Conservation (phyloP, 2,888 invertebrate species). For the Yponomeuta evonymella region DNA sequence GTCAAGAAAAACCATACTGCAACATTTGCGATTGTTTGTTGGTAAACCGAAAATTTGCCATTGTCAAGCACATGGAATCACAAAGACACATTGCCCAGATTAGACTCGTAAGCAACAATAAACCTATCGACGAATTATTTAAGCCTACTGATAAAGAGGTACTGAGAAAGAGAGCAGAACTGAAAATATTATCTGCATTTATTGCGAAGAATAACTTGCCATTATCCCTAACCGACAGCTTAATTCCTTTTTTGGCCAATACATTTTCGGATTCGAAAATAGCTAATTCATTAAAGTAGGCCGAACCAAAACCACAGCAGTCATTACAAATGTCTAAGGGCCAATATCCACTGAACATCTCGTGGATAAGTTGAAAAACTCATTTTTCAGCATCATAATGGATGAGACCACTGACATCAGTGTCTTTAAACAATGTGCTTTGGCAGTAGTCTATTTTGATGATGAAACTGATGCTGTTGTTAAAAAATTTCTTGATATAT, state of each 20-base stretch:
- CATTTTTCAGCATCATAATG: neutral
- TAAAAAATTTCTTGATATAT: too few species aligned
- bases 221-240: neutral
- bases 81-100: neutral
- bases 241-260: slow-evolving; percentile 5
- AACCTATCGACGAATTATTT: neutral
- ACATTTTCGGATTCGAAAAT: slow-evolving; percentile 4
- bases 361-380: neutral
- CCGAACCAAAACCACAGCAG: neutral
- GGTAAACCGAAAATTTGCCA: neutral
- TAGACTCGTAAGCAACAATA: neutral
- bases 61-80: neutral
- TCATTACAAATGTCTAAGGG: neutral
- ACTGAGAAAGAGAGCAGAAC: slow-evolving; percentile 7
- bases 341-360: too few species aligned
- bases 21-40: neutral
- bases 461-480: too few species aligned
- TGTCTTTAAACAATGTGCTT: slow-evolving; percentile 6
- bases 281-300: slow-evolving; percentile 1
- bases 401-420: slow-evolving; percentile 7
- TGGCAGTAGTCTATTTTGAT: neutral
- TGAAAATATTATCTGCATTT: slow-evolving; percentile 8
- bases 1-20: too few species aligned
- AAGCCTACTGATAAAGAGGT: neutral
- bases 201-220: slow-evolving; percentile 6